phyloP scores from a whole-genome alignment of 2,797 vertebrate genomes.

The Siniperca obscura region DNA sequence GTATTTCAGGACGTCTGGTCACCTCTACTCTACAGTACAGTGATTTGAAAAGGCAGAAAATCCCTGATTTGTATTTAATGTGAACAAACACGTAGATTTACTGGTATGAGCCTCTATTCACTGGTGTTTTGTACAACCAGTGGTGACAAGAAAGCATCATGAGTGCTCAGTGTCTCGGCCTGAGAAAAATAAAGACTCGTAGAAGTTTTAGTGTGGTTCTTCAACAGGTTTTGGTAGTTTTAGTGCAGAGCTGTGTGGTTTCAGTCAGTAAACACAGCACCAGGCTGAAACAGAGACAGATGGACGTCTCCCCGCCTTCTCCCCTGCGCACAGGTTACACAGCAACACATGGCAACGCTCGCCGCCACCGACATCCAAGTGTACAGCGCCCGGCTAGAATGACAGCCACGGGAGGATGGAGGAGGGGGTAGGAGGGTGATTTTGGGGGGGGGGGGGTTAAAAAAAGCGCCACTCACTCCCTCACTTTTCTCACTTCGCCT shows the following conservation, averaged over 20 bases:
- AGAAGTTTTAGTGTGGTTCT: background rate
- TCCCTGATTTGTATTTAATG: background rate
- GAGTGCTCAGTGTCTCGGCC: background rate
- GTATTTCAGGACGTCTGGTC: too few relatives aligned
- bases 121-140: background rate
- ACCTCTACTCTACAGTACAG: too few relatives aligned
- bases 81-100: background rate
- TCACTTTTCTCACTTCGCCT: conserved; percentile 83
- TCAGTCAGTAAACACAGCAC: conserved; percentile 39
- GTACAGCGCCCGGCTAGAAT: conserved; percentile 77
- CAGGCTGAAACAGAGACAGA: conserved; percentile 73
- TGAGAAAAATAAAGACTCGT: background rate
- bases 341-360: conserved; percentile 76
- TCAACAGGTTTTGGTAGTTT: conserved; percentile 46
- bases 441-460: conserved; percentile 46
- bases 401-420: conserved; percentile 61
- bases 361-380: conserved; percentile 78
- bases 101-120: background rate
- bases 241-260: conserved; percentile 21
- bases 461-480: conserved; percentile 77
- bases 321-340: conserved; percentile 75
- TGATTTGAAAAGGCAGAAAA: too few relatives aligned
- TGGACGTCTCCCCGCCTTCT: conserved; percentile 65
- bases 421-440: conserved; percentile 10
- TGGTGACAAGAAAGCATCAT: background rate